Evolutionary conservation across 1,140 invertebrate species (phyloP).

Genomic region (Dendroctonus valens): DNA sequence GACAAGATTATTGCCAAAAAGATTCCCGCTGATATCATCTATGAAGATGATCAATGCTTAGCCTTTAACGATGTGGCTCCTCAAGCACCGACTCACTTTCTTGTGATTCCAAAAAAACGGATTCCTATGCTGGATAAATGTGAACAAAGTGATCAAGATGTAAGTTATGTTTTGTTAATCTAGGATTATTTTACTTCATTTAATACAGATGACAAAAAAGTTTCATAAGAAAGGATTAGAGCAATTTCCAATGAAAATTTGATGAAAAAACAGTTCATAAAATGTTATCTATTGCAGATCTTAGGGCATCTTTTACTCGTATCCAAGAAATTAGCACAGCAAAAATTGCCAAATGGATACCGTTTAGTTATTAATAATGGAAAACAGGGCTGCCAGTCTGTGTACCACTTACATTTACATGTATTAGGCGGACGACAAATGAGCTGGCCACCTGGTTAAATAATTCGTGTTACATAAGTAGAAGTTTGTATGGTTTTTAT

Average conservation of each 20-base stretch:
- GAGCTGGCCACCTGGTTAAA: constrained; percentile 78
- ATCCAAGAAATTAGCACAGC: constrained; percentile 58
- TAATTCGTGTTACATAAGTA: background rate
- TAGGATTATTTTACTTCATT: no score
- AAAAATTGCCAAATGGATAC: constrained; percentile 55
- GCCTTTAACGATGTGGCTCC: constrained; percentile 78
- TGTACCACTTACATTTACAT: constrained; percentile 75
- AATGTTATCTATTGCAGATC: constrained; percentile 53
- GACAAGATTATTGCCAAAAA: constrained; percentile 75
- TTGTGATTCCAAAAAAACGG: constrained; percentile 73
- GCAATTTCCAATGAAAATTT: background rate
- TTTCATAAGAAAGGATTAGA: no score
- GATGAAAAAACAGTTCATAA: no score
- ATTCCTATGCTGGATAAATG: constrained; percentile 46
- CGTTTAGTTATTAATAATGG: constrained; percentile 73
- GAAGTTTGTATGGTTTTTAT: constrained; percentile 3
- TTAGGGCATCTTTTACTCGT: constrained; percentile 63
- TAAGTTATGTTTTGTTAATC: constrained; percentile 44
- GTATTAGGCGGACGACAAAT: constrained; percentile 79
- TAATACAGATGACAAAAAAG: no score
- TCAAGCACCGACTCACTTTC: constrained; percentile 79
- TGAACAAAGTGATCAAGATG: constrained; percentile 49
- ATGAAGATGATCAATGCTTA: constrained; percentile 75
- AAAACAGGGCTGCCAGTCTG: constrained; percentile 66
- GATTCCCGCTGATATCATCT: constrained; percentile 77